These are phyloP conservation scores for Sesamia nonagrioides DNA, from an alignment of 1,140 invertebrate genomes.

Conservation along the genomic window DNA sequence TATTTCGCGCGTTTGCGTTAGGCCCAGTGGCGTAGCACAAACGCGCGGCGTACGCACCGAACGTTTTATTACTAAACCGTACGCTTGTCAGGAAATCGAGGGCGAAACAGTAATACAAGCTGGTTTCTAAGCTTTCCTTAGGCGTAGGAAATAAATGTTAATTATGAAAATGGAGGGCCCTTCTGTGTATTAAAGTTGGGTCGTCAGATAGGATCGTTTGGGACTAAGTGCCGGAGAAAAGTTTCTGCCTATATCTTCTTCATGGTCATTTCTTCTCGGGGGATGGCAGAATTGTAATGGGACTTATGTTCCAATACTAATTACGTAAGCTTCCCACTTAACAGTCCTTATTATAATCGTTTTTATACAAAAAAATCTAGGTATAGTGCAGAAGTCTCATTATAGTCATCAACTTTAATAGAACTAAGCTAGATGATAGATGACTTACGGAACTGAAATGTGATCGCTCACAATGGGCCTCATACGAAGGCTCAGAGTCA, in stretches of 20 bases:
- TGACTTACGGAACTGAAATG: too few relatives aligned
- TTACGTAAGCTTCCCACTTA: slow-evolving; percentile 20
- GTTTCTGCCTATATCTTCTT: slow-evolving; percentile 33
- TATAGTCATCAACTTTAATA: too few relatives aligned
- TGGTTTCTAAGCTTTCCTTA: slow-evolving; percentile 47
- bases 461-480: too few relatives aligned
- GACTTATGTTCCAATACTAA: slow-evolving; percentile 17
- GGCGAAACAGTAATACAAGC: slow-evolving; percentile 38
- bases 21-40: too few relatives aligned
- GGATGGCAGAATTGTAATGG: slow-evolving; percentile 17
- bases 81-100: slow-evolving; percentile 36
- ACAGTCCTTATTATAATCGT: slow-evolving; percentile 7
- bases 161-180: slow-evolving; percentile 40
- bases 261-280: slow-evolving; percentile 6
- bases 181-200: slow-evolving; percentile 41
- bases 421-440: too few relatives aligned
- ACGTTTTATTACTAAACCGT: slow-evolving; percentile 51
- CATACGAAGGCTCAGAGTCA: too few relatives aligned
- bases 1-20: too few relatives aligned
- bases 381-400: too few relatives aligned
- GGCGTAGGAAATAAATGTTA: slow-evolving; percentile 41
- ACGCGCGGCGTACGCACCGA: slow-evolving; percentile 32
- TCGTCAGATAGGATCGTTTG: slow-evolving; percentile 38
- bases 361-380: neutral
- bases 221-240: slow-evolving; percentile 27